Evolutionary conservation across 2,797 vertebrate species (phyloP).

Genomic region (Mycteria americana): DNA sequence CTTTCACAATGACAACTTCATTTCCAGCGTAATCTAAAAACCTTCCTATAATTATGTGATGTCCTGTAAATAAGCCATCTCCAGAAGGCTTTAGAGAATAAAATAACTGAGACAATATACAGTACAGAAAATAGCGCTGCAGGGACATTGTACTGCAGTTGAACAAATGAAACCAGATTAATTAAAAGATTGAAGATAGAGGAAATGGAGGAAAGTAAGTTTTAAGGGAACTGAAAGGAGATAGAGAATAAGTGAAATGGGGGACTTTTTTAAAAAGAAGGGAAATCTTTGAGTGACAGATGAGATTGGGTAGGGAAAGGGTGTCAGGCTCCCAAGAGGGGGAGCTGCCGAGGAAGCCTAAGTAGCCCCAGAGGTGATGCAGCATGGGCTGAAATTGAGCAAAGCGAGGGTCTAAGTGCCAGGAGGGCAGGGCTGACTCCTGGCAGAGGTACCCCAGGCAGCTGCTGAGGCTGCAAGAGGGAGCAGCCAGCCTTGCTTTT

Average conservation of each 20-base stretch:
- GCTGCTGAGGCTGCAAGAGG: background rate
- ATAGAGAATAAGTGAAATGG: background rate
- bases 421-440: background rate
- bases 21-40: conserved; percentile 15
- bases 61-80: conserved; percentile 27
- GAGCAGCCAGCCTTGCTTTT: background rate
- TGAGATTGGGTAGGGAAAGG: background rate
- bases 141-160: background rate
- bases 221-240: background rate
- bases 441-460: background rate
- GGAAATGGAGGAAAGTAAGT: background rate
- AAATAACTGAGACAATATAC: background rate
- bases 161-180: background rate
- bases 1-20: background rate
- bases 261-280: background rate
- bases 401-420: background rate
- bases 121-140: background rate
- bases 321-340: background rate
- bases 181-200: conserved; percentile 27
- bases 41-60: background rate
- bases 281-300: background rate
- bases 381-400: accelerated
- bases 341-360: background rate
- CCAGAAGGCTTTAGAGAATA: background rate
- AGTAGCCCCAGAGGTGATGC: background rate